These are phyloP conservation scores for Patella ulyssiponensis DNA, from an alignment of 2,888 invertebrate species.

Conservation along the genomic window DNA sequence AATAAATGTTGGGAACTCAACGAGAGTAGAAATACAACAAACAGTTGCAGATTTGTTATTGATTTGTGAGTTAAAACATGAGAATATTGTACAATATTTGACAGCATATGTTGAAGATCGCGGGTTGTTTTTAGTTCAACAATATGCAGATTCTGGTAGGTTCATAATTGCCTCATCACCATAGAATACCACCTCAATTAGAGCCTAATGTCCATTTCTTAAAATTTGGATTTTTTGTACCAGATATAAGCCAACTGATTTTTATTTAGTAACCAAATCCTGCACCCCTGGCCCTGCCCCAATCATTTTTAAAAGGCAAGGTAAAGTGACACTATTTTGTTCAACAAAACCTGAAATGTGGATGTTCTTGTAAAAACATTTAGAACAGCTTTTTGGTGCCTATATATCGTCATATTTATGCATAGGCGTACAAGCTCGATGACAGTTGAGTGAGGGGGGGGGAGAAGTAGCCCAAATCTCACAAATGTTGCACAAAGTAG, in stretches of 20 bases:
- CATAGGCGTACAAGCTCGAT: too few relatives aligned
- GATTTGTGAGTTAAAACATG: constrained; percentile 60
- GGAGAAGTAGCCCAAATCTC: too few relatives aligned
- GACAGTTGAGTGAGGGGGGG: too few relatives aligned
- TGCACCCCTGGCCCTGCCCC: background rate
- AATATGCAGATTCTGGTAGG: constrained; percentile 65
- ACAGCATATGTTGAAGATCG: constrained; percentile 61
- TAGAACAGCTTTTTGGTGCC: too few relatives aligned
- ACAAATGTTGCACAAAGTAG: too few relatives aligned
- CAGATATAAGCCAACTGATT: background rate
- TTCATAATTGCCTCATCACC: background rate
- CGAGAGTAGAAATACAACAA: constrained; percentile 44
- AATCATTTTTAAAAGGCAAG: background rate
- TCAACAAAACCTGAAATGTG: too few relatives aligned
- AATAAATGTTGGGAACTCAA: constrained; percentile 42
- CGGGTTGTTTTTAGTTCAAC: constrained; percentile 62
- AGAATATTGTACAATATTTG: constrained; percentile 62
- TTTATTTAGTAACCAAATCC: background rate
- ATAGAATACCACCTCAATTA: too few relatives aligned
- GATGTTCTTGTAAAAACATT: too few relatives aligned
- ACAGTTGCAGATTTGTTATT: constrained; percentile 61
- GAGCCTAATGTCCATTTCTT: too few relatives aligned
- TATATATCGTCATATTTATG: too few relatives aligned
- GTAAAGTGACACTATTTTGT: too few relatives aligned
- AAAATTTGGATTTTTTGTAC: background rate